These are phyloP conservation scores for Diarsia brunnea DNA, from an alignment of 2,888 invertebrate genomes.

Conservation along the genomic window DNA sequence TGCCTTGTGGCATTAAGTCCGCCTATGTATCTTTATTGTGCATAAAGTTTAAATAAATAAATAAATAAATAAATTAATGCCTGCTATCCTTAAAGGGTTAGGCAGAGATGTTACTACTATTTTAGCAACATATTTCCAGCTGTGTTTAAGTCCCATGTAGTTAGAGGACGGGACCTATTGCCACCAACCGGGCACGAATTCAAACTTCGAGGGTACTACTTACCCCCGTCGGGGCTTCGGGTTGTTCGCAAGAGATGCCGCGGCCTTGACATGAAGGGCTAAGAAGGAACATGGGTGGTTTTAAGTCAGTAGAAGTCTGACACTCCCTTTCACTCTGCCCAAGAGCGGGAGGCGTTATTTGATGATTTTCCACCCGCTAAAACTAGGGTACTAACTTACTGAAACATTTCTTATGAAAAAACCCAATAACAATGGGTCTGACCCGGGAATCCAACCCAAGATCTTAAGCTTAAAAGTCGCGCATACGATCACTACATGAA, in stretches of 20 bases:
- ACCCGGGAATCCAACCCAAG: neutral
- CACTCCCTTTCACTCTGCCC: no score
- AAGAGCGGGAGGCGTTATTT: no score
- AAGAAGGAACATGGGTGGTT: no score
- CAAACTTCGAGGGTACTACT: neutral
- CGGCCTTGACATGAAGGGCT: no score
- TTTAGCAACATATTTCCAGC: neutral
- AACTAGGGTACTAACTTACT: neutral
- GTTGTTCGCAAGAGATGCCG: no score
- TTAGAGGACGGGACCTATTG: neutral
- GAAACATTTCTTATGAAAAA: neutral
- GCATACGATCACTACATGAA: neutral
- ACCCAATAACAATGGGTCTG: neutral
- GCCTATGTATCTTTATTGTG: no score
- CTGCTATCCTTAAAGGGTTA: neutral
- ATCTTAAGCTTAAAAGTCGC: neutral
- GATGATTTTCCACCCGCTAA: no score
- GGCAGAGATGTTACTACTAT: neutral
- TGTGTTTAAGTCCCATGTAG: neutral
- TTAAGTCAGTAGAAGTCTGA: no score
- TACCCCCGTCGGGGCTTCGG: no score
- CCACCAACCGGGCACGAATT: neutral
- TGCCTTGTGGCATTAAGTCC: no score
- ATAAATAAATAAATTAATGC: no score
- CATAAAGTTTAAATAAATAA: no score